Evolutionary conservation across 37 sponge, comb jelly and placozoan genomes (phyloP).

Genomic region (Ianthella basta): DNA sequence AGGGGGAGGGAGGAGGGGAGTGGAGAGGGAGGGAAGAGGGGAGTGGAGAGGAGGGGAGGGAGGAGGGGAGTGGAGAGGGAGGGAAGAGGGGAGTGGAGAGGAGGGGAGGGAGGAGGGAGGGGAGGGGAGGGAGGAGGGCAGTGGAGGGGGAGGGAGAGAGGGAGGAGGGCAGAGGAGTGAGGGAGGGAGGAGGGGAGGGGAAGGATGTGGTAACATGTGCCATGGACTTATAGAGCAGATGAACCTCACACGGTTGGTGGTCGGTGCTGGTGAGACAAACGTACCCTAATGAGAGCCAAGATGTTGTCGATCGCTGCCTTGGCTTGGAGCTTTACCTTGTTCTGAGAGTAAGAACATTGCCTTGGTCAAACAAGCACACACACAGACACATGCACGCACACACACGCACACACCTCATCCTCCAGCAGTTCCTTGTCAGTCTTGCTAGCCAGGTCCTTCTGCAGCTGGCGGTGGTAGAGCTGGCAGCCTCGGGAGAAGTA

Average conservation of each 20-base stretch:
- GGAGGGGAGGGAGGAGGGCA: too few relatives aligned
- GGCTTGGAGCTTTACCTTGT: conserved; percentile 53
- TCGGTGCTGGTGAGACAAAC: background rate
- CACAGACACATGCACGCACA: background rate
- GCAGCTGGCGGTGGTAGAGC: conserved; percentile 62
- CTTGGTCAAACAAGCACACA: background rate
- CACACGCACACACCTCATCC: conserved; percentile 50
- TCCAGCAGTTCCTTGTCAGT: conserved; percentile 52
- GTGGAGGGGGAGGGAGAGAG: too few relatives aligned
- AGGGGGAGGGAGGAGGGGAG: too few relatives aligned
- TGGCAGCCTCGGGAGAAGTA: conserved; percentile 77
- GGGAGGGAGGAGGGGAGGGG: too few relatives aligned
- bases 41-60: too few relatives aligned
- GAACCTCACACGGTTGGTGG: background rate
- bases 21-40: too few relatives aligned
- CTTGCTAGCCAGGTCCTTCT: conserved; percentile 52
- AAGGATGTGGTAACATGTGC: background rate
- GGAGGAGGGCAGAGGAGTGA: too few relatives aligned
- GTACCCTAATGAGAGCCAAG: conserved; percentile 50
- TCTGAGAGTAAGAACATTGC: conserved; percentile 32
- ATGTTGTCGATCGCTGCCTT: conserved; percentile 72
- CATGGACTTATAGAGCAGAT: background rate
- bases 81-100: too few relatives aligned
- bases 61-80: too few relatives aligned
- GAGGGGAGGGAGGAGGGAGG: too few relatives aligned